Percentiles rank a stretch among this genome's conserved stretches.
These are phyloP conservation scores for Drosophila guanche DNA, from an alignment of 1,140 invertebrate species.

Conservation along the genomic window DNA sequence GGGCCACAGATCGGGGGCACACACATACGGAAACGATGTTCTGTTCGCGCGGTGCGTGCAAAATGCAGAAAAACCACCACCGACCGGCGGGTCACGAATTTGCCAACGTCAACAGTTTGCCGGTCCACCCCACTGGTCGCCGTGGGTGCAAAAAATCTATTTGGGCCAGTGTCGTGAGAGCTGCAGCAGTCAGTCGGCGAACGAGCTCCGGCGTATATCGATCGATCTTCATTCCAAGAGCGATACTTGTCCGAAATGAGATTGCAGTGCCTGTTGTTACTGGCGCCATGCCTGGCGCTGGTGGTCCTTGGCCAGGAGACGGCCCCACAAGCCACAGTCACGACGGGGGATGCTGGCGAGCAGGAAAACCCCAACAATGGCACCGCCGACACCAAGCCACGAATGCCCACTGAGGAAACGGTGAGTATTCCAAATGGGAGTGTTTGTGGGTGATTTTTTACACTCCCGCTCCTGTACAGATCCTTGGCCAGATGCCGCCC, in stretches of 20 bases:
- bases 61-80: constrained; percentile 50
- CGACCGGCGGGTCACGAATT: constrained; percentile 55
- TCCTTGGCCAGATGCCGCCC: constrained; percentile 52
- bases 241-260: constrained; percentile 37
- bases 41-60: constrained; percentile 50
- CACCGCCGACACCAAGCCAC: neutral
- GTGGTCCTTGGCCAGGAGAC: constrained; percentile 32
- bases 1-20: constrained; percentile 47
- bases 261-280: constrained; percentile 44
- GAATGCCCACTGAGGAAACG: constrained; percentile 30
- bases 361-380: neutral
- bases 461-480: constrained; percentile 4
- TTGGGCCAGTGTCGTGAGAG: constrained; percentile 50
- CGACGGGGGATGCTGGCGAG: neutral
- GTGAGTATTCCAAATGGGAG: constrained; percentile 19
- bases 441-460: neutral
- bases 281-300: constrained; percentile 40
- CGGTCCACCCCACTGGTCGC: neutral
- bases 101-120: constrained; percentile 56
- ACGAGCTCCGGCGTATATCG: constrained; percentile 55
- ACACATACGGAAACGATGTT: constrained; percentile 57
- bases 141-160: constrained; percentile 68
- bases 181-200: constrained; percentile 55
- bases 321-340: constrained; percentile 7
- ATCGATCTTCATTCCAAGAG: constrained; percentile 19